Conservation (phyloP, 2,113 vertebrate species). For the Puntigrus tetrazona region DNA sequence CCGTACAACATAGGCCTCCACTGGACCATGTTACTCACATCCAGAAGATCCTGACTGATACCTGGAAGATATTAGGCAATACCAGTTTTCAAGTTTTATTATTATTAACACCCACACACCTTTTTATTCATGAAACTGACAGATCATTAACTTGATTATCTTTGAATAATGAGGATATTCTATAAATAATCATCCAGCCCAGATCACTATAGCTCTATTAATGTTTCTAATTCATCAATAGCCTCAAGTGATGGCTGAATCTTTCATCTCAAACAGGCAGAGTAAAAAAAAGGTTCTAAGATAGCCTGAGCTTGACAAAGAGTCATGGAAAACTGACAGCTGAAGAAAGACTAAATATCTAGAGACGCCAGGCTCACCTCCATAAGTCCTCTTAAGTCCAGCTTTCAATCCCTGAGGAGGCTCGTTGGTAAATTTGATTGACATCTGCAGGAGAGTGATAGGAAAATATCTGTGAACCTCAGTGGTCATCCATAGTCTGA, state of each 20-base stretch:
- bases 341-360: neutral
- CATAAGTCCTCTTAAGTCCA: constrained; percentile 89
- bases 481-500: constrained; percentile 93
- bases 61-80: constrained; percentile 69
- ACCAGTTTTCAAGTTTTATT: neutral
- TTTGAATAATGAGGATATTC: neutral
- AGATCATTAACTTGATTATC: no score
- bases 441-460: constrained; percentile 94
- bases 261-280: neutral
- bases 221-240: neutral
- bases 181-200: neutral
- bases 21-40: constrained; percentile 82
- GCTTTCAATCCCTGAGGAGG: constrained; percentile 94
- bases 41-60: constrained; percentile 91
- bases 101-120: neutral
- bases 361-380: constrained; percentile 70
- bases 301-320: neutral
- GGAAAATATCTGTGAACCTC: constrained; percentile 89
- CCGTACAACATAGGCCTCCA: constrained; percentile 91
- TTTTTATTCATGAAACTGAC: neutral
- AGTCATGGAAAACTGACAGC: neutral
- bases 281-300: neutral
- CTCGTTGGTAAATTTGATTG: constrained; percentile 90
- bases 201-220: neutral
- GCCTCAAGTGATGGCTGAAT: neutral